phyloP scores from a whole-genome alignment of 2,113 vertebrate species.

The Corydoras maculifer region DNA sequence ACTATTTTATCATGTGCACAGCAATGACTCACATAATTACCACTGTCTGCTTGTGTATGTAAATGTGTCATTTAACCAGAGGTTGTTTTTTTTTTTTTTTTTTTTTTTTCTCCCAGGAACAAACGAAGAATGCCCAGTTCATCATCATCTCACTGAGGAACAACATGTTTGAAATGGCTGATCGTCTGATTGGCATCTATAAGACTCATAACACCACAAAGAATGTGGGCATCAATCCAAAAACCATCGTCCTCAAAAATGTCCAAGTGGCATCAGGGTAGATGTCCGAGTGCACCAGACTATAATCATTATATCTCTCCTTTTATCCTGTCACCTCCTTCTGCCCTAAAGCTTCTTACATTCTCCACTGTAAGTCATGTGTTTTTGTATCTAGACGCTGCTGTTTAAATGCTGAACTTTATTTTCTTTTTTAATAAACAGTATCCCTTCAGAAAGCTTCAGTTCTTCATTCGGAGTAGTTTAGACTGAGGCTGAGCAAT shows the following conservation, averaged over 20 bases:
- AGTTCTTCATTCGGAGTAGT: too few species aligned
- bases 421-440: too few species aligned
- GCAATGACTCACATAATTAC: too few species aligned
- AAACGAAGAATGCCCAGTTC: slow-evolving; percentile 97
- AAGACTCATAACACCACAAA: slow-evolving; percentile 93
- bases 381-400: too few species aligned
- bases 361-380: too few species aligned
- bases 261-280: slow-evolving; percentile 46
- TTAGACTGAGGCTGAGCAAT: too few species aligned
- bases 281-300: not conserved
- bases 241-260: slow-evolving; percentile 74
- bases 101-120: slow-evolving; percentile 69
- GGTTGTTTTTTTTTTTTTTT: not conserved
- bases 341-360: not conserved
- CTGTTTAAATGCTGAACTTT: too few species aligned
- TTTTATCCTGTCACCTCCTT: not conserved
- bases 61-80: too few species aligned
- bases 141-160: slow-evolving; percentile 97
- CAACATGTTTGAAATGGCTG: slow-evolving; percentile 98
- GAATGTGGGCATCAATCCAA: slow-evolving; percentile 86
- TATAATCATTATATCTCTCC: too few species aligned
- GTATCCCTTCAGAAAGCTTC: too few species aligned
- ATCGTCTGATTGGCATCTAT: slow-evolving; percentile 92
- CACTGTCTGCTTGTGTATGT: too few species aligned
- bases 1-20: too few species aligned